A percentile compares a stretch with the other conserved stretches of the same genome.
Evolutionary conservation across 2,797 vertebrate genomes (phyloP).

Genomic region (Trematomus bernacchii): DNA sequence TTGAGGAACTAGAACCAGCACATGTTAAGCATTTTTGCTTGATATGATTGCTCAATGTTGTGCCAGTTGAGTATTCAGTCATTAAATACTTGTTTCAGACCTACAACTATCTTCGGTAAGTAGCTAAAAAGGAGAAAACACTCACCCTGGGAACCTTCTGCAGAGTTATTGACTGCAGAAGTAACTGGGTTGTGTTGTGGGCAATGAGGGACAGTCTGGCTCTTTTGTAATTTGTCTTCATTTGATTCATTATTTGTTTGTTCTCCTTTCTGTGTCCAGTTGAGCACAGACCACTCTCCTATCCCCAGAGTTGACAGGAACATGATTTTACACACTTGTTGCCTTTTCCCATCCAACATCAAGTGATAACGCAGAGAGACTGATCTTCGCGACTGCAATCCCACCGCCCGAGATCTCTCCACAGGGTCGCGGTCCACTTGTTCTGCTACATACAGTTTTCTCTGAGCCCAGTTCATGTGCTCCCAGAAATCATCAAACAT

Average conservation of each 20-base stretch:
- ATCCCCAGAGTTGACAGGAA: conserved; percentile 66
- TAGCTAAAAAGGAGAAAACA: neutral
- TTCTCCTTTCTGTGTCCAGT: conserved; percentile 42
- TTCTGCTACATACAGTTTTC: conserved; percentile 46
- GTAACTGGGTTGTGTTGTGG: conserved; percentile 1
- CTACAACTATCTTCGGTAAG: no score
- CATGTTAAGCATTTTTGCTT: neutral
- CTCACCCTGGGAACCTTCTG: conserved; percentile 36
- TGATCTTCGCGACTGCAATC: conserved; percentile 36
- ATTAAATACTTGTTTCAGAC: neutral
- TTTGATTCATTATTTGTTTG: neutral
- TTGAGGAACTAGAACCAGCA: neutral
- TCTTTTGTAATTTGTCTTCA: conserved; percentile 9
- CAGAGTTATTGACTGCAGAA: neutral
- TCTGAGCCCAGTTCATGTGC: conserved; percentile 58
- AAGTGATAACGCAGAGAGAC: conserved; percentile 60
- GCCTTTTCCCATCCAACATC: conserved; percentile 52
- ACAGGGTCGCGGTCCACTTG: conserved; percentile 58
- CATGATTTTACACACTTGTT: conserved; percentile 65
- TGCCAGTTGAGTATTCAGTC: neutral
- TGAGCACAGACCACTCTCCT: conserved; percentile 68
- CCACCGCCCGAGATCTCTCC: conserved; percentile 46
- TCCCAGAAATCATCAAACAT: conserved; percentile 64
- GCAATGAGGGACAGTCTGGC: neutral
- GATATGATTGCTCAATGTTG: neutral